Evolutionary conservation across 1,140 invertebrate species (phyloP).

Genomic region (Mactra quadrangularis): DNA sequence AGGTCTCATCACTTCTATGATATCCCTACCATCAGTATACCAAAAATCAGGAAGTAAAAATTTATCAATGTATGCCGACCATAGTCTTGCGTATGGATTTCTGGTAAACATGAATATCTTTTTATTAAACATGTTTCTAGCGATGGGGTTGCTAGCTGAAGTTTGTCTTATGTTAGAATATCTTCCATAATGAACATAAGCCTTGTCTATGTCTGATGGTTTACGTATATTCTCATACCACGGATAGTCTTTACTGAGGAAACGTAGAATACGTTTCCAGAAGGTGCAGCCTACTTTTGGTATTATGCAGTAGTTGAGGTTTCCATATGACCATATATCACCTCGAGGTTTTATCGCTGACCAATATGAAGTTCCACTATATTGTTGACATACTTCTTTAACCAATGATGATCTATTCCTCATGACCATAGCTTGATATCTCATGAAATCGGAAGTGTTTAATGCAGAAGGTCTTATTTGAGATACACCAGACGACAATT

Average conservation of each 20-base stretch:
- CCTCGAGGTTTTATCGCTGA: neutral
- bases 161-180: neutral
- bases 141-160: neutral
- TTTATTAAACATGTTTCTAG: neutral
- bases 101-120: slow-evolving; percentile 64
- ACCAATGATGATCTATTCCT: neutral
- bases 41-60: slow-evolving; percentile 63
- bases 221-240: slow-evolving; percentile 9
- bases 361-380: neutral
- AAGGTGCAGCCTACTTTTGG: slow-evolving; percentile 50
- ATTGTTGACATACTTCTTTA: slow-evolving; percentile 1
- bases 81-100: slow-evolving; percentile 66
- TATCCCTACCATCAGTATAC: slow-evolving; percentile 12
- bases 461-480: too few relatives aligned
- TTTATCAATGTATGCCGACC: slow-evolving; percentile 70
- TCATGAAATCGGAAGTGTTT: too few relatives aligned
- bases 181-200: slow-evolving; percentile 18
- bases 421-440: too few relatives aligned
- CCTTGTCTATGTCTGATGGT: slow-evolving; percentile 26
- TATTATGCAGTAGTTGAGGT: slow-evolving; percentile 21
- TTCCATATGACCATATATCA: neutral
- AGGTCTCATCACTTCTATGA: slow-evolving; percentile 14
- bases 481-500: too few relatives aligned
- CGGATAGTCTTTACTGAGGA: slow-evolving; percentile 1
- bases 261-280: slow-evolving; percentile 27